A percentile compares a stretch with the other conserved stretches of the same genome.
Conservation (phyloP, 2,888 invertebrate species). For the Mesochorus sp. region DNA sequence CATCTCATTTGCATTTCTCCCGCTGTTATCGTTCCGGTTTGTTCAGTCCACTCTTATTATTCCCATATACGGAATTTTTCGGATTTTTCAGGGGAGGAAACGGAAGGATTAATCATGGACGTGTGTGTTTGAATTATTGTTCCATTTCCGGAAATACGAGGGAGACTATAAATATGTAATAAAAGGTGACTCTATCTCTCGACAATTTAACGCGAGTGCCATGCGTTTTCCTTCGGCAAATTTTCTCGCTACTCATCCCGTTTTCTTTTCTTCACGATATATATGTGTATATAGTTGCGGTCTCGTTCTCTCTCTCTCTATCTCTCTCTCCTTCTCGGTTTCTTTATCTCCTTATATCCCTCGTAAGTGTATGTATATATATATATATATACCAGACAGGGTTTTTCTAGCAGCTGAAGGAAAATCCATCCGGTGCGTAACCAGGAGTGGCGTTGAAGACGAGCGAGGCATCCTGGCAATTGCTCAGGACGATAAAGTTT, state of each 20-base stretch:
- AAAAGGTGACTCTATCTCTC: slow-evolving; percentile 39
- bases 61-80: too few relatives aligned
- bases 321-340: not conserved
- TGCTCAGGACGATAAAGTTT: slow-evolving; percentile 63
- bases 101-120: slow-evolving; percentile 21
- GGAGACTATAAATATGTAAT: slow-evolving; percentile 49
- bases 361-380: too few relatives aligned
- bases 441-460: slow-evolving; percentile 61
- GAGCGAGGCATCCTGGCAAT: slow-evolving; percentile 68
- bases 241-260: slow-evolving; percentile 11
- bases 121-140: slow-evolving; percentile 10
- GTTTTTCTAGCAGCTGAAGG: slow-evolving; percentile 7
- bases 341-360: not conserved
- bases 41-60: too few relatives aligned
- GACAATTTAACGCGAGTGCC: slow-evolving; percentile 50
- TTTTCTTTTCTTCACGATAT: slow-evolving; percentile 25
- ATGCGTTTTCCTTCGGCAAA: slow-evolving; percentile 20
- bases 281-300: too few relatives aligned
- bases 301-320: too few relatives aligned
- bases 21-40: not conserved
- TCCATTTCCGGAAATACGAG: not conserved
- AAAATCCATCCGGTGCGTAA: slow-evolving; percentile 55
- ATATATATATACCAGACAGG: not conserved
- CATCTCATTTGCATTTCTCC: slow-evolving; percentile 43
- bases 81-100: too few relatives aligned